Evolutionary conservation across 2,888 invertebrate genomes (phyloP), one percentile per base, ranked within the genome.

Genomic region (Oegoconia quadripuncta): DNA sequence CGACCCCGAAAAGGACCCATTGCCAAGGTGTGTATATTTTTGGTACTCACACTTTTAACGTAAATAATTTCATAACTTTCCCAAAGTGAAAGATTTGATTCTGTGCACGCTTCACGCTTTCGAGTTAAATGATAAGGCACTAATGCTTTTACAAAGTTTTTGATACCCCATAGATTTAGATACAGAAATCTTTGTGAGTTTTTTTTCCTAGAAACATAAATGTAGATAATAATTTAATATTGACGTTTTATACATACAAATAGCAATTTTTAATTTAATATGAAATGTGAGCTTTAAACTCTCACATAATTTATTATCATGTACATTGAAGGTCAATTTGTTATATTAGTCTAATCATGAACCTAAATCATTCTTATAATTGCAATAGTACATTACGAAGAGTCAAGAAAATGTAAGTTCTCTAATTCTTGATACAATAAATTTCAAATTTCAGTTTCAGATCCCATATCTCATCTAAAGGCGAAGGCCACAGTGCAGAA

Each of bases 401-500:
- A 37, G 46, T 42, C 37, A 37, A 26, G 34, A 30, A 20, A 13
- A 15, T 20, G 27, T 7, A 11, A 15, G 1, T 18, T 28, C 15
- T 11, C 5, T 14, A 8, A 13, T 13, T 27, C 2, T 2, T 6
- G 13, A 27, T 13, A 27, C 5, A 13, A 27, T 13, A 27, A 22
- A 6, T 30, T 5, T 9, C 20, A 3, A 13, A 26, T 30, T 13
- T 39, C 23, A 30, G 61, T 86, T 87, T 64, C 84, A 87, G 87
- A 86, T 83, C 86, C 87, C 72, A 71, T 86, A 71, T 79, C 84
- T 51, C 86, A 86, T 55, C 82, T 83, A 79, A 87, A 86, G 73
- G 87, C 87, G 80, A 87, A 86, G 68, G 86, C 84, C 77, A 87
- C 86, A 58, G 87, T 87, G 64, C 87, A 87, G 86, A 87, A 86